Evolutionary conservation across 2,888 invertebrate species (phyloP).

Genomic region (Nemoura dubitans): DNA sequence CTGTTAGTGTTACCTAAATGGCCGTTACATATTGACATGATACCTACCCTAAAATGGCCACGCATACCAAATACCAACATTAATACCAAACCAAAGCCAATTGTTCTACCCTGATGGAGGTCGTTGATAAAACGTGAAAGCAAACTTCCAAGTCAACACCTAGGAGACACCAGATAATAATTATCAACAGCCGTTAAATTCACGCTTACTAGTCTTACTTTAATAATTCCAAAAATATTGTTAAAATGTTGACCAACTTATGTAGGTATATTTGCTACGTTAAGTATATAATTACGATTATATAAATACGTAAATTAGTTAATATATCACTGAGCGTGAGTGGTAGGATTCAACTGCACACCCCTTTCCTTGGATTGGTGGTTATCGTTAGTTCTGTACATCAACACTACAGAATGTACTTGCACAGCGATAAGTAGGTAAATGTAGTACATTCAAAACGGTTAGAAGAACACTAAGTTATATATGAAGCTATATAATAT

Average conservation of each 20-base stretch:
- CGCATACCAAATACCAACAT: not conserved
- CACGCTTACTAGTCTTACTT: slow-evolving; percentile 26
- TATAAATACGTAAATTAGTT: slow-evolving; percentile 20
- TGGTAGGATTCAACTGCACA: slow-evolving; percentile 33
- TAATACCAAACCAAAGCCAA: slow-evolving; percentile 7
- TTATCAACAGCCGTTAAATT: slow-evolving; percentile 39
- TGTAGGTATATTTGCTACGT: slow-evolving; percentile 25
- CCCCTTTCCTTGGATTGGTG: slow-evolving; percentile 30
- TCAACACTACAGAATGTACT: slow-evolving; percentile 8
- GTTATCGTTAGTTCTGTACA: slow-evolving; percentile 18
- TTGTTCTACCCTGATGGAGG: not conserved
- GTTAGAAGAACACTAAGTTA: slow-evolving; percentile 37
- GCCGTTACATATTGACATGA: not conserved
- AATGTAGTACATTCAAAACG: slow-evolving; percentile 25
- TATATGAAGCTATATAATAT: slow-evolving; percentile 14
- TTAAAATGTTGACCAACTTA: slow-evolving; percentile 37
- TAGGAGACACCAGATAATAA: slow-evolving; percentile 29
- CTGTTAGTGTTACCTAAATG: not conserved
- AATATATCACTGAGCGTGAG: slow-evolving; percentile 36
- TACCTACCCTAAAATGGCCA: not conserved
- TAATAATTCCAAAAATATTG: slow-evolving; percentile 49
- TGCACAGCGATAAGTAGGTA: slow-evolving; percentile 26
- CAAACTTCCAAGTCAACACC: slow-evolving; percentile 8
- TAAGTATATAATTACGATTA: slow-evolving; percentile 13
- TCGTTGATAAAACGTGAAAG: slow-evolving; percentile 1